Conservation (phyloP, 1,140 invertebrate species). For the Calliopsis andreniformis region DNA sequence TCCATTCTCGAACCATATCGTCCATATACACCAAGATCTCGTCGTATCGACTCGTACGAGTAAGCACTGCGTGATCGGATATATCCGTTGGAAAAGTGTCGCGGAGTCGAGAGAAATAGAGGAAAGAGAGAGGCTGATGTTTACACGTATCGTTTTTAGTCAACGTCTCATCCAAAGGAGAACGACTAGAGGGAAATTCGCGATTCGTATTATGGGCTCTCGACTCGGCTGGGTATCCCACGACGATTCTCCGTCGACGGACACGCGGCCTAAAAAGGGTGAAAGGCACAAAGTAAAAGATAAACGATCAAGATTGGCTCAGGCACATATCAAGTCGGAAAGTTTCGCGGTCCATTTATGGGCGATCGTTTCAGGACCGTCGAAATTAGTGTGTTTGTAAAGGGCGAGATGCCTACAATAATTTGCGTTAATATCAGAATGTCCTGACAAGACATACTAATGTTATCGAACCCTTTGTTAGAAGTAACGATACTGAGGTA, state of each 20-base stretch:
- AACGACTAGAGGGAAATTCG: slow-evolving; percentile 19
- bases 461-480: too few species aligned
- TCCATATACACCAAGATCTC: slow-evolving; percentile 30
- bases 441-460: too few species aligned
- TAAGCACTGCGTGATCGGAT: slow-evolving; percentile 42
- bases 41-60: slow-evolving; percentile 39
- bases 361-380: slow-evolving; percentile 19
- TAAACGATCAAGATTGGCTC: slow-evolving; percentile 64
- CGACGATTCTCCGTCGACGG: slow-evolving; percentile 52
- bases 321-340: slow-evolving; percentile 72
- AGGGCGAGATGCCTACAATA: too few species aligned
- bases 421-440: too few species aligned
- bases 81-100: slow-evolving; percentile 31
- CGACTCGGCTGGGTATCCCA: slow-evolving; percentile 40
- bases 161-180: slow-evolving; percentile 19
- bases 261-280: slow-evolving; percentile 64
- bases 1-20: slow-evolving; percentile 69
- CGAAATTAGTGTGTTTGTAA: slow-evolving; percentile 9
- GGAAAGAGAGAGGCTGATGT: not conserved
- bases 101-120: slow-evolving; percentile 19
- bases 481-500: too few species aligned
- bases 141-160: not conserved
- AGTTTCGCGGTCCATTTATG: slow-evolving; percentile 36
- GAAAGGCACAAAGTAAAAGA: slow-evolving; percentile 78
- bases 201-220: slow-evolving; percentile 29